These are phyloP conservation scores for Bradypodion ventrale DNA, from an alignment of 2,797 vertebrate genomes.

Conservation along the genomic window DNA sequence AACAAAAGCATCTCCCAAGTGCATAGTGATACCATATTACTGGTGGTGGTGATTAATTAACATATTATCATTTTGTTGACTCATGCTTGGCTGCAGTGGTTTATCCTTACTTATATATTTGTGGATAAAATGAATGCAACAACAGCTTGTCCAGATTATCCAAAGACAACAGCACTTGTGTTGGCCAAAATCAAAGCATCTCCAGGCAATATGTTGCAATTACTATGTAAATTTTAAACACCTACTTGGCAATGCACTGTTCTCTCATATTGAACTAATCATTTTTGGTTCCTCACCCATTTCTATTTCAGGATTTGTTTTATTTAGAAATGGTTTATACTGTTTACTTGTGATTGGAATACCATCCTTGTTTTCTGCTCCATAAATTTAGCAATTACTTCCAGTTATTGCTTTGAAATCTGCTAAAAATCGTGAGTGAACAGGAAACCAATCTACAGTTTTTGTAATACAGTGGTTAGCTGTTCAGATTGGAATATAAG, in stretches of 20 bases:
- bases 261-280: background rate
- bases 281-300: background rate
- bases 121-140: background rate
- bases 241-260: background rate
- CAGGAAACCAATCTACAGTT: background rate
- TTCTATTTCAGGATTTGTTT: constrained; percentile 43
- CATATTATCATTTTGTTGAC: too few species aligned
- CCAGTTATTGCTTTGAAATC: constrained; percentile 39
- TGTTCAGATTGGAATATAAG: constrained; percentile 1
- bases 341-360: constrained; percentile 63
- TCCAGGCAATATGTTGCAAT: background rate
- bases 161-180: background rate
- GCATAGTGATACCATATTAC: too few species aligned
- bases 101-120: background rate
- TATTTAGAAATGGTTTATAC: constrained; percentile 50
- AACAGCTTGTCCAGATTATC: background rate
- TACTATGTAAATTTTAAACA: background rate
- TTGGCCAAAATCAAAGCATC: background rate
- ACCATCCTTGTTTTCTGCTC: constrained; percentile 53
- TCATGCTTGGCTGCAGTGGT: background rate
- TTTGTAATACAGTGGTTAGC: background rate
- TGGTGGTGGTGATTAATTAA: too few species aligned
- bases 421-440: constrained; percentile 7
- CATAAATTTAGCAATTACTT: constrained; percentile 57
- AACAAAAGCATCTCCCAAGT: too few species aligned